phyloP scores from a whole-genome alignment of 2,888 invertebrate genomes.

The Cephus pygmeus region DNA sequence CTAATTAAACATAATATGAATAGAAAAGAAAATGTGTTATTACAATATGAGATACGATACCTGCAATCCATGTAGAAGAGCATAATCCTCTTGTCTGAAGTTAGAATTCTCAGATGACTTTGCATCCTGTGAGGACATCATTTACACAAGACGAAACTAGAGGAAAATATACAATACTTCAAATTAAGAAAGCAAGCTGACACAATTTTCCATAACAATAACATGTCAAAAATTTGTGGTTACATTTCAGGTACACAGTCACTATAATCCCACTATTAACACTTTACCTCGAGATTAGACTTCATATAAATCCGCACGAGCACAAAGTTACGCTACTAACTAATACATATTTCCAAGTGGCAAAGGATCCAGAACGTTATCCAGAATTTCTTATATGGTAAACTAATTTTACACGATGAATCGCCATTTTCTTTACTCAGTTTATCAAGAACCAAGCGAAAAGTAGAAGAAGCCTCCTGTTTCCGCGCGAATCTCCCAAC shows the following conservation, averaged over 20 bases:
- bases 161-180: conserved; percentile 1
- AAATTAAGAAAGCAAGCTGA: conserved; percentile 18
- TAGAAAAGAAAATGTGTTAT: neutral
- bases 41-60: conserved; percentile 25
- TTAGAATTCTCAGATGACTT: conserved; percentile 42
- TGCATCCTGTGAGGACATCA: conserved; percentile 51
- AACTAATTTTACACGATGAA: conserved; percentile 13
- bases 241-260: neutral
- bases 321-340: neutral
- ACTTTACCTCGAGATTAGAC: neutral
- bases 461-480: neutral
- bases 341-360: neutral
- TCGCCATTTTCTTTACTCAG: conserved; percentile 35
- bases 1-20: conserved; percentile 30
- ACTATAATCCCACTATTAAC: neutral
- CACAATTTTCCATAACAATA: conserved; percentile 6
- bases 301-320: neutral
- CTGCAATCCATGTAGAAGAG: conserved; percentile 44
- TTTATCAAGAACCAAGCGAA: conserved; percentile 23
- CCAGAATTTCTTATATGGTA: neutral
- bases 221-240: neutral
- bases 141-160: conserved; percentile 22
- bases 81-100: conserved; percentile 43
- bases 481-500: neutral
- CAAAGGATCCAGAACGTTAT: neutral